These are phyloP conservation scores for Trachelipus rathkii DNA, from an alignment of 1,140 invertebrate genomes.

Conservation along the genomic window DNA sequence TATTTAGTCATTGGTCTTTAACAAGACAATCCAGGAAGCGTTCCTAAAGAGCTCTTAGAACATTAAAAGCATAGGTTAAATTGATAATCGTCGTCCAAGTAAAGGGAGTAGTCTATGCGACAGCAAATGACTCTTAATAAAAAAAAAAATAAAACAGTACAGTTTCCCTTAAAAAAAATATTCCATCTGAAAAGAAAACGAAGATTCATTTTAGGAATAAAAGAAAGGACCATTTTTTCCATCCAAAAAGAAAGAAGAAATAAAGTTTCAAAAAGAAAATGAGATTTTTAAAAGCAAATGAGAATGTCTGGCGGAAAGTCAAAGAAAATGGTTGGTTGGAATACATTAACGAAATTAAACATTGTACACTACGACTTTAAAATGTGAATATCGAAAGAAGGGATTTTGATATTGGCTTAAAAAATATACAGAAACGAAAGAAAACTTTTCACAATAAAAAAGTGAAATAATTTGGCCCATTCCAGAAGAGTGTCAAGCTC, in stretches of 20 bases:
- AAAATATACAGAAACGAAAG: neutral
- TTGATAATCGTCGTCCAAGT: neutral
- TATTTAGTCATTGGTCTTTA: neutral
- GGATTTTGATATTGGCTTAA: neutral
- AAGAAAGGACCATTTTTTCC: too few relatives aligned
- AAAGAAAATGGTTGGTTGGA: neutral
- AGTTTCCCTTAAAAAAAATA: neutral
- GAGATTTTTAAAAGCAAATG: conserved; percentile 2
- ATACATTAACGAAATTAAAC: conserved; percentile 12
- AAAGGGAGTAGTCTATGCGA: neutral
- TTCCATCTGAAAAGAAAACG: neutral
- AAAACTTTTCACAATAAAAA: too few relatives aligned
- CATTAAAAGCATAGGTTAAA: conserved; percentile 8
- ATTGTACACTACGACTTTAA: neutral
- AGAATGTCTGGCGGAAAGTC: neutral
- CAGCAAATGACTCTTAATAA: neutral
- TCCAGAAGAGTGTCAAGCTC: too few relatives aligned
- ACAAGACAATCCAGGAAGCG: conserved; percentile 4
- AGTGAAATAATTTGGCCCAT: too few relatives aligned
- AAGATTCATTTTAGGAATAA: neutral
- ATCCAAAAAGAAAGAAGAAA: neutral
- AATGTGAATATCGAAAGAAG: conserved; percentile 1
- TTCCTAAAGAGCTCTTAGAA: neutral
- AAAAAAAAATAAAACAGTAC: neutral
- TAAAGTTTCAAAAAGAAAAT: neutral